Conservation (phyloP, 2,113 vertebrate species). For the Gopherus flavomarginatus region DNA sequence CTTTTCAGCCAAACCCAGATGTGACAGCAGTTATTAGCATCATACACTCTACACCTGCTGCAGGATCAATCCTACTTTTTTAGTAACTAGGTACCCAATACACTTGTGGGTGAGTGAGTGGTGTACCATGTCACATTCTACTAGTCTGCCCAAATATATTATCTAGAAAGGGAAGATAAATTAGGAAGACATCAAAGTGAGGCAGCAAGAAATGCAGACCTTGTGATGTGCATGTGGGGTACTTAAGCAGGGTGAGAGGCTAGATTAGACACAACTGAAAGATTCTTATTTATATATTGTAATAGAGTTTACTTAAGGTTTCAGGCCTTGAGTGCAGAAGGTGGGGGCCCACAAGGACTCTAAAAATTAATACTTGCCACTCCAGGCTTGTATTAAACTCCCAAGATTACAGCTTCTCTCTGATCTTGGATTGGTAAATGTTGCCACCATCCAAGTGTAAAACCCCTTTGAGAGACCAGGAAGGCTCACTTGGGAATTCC, state of each 20-base stretch:
- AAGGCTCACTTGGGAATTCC: too few species aligned
- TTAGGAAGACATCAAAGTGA: neutral
- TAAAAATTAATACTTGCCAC: too few species aligned
- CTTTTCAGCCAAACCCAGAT: neutral
- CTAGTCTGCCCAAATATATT: neutral
- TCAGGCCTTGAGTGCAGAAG: neutral
- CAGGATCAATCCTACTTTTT: neutral
- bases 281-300: neutral
- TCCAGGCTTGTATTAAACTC: too few species aligned
- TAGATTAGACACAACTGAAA: neutral
- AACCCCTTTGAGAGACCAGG: too few species aligned
- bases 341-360: too few species aligned
- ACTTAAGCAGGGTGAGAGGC: neutral
- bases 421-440: too few species aligned
- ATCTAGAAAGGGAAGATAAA: neutral
- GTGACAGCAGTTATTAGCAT: neutral
- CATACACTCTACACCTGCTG: neutral
- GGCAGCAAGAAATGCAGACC: neutral
- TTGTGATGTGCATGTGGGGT: neutral
- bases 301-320: neutral
- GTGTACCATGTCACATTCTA: neutral
- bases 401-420: too few species aligned
- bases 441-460: too few species aligned
- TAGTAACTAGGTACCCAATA: neutral
- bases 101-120: neutral